Evolutionary conservation across 2,888 invertebrate species (phyloP).

Genomic region (Hemaris fuciformis): DNA sequence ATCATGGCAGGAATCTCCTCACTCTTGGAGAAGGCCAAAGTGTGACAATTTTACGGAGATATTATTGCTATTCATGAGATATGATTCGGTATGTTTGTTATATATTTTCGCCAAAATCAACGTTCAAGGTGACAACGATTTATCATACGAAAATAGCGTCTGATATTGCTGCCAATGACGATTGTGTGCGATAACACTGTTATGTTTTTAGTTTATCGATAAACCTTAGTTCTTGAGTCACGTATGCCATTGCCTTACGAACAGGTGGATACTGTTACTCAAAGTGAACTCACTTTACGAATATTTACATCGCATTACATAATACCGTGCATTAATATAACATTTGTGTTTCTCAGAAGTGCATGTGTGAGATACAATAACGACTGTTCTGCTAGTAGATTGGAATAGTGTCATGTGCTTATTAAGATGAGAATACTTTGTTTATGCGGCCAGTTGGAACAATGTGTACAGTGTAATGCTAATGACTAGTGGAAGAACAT

Average conservation of each 20-base stretch:
- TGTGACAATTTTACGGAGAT: background rate
- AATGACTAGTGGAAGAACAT: conserved; percentile 44
- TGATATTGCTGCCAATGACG: conserved; percentile 54
- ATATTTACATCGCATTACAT: conserved; percentile 22
- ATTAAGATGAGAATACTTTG: conserved; percentile 32
- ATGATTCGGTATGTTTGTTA: background rate
- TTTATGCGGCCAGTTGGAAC: conserved; percentile 38
- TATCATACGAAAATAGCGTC: conserved; percentile 59
- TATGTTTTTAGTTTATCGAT: conserved; percentile 67
- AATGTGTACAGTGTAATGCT: conserved; percentile 41
- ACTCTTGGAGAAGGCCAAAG: too few relatives aligned
- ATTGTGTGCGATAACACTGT: conserved; percentile 66
- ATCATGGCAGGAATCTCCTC: too few relatives aligned
- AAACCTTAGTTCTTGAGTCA: conserved; percentile 65
- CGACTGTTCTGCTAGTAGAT: conserved; percentile 27
- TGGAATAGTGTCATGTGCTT: conserved; percentile 34
- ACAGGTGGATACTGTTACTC: conserved; percentile 43
- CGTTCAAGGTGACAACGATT: conserved; percentile 64
- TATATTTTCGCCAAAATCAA: conserved; percentile 27
- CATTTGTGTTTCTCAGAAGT: conserved; percentile 3
- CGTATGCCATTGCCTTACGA: conserved; percentile 65
- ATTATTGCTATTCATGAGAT: too few relatives aligned
- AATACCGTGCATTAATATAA: conserved; percentile 10
- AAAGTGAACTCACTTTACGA: conserved; percentile 25
- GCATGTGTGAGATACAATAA: conserved; percentile 12